Evolutionary conservation across 2,888 invertebrate genomes (phyloP), one percentile per base, ranked within the genome.

Genomic region (Brenthis daphne): DNA sequence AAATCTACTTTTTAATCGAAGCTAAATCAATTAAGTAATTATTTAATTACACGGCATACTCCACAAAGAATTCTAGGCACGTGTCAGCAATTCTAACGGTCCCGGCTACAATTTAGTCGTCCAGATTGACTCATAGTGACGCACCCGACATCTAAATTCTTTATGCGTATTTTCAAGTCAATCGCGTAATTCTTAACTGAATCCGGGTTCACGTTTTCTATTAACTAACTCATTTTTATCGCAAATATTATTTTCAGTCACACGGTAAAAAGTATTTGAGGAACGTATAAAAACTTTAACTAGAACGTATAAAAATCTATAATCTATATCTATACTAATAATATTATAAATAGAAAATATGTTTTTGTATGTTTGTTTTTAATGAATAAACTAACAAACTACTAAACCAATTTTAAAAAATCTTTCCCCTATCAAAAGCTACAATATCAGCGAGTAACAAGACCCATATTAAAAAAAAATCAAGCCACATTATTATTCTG

Each of bases 81-180:
- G 61, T 50, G 53, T 50, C 61, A 16, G 16, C 69, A 60, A 58
- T 48, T 58, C 63, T 68, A 71, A 66, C 71, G 68, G 71, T 71
- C 51, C 33, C 54, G 50, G 57, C 65, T 53, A 69, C 64, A 68
- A 71, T 58, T 68, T 69, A 69, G 55, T 57, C 37, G 64, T 56
- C 56, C 51, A 37, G 33, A 16, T 69, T 65, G 70, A 70, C 64
- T 55, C 69, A 64, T 11, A 60, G 57, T 69, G 69, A 72, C 71
- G 67, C 64, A 72, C 54, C 60, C 48, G 54, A 53, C 50, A 65
- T 72, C 51, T 51, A 65, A 61, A 75, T 74, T 73, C 75, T 70
- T 57, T 29, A 58, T 70, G 68, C 73, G 74, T 75, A 71, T 48
- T 64, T 64, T 63, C 54, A 63, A 67, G 69, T 69, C 71, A 75